Conservation (phyloP, 1,140 invertebrate genomes). For the Asobara japonica region DNA sequence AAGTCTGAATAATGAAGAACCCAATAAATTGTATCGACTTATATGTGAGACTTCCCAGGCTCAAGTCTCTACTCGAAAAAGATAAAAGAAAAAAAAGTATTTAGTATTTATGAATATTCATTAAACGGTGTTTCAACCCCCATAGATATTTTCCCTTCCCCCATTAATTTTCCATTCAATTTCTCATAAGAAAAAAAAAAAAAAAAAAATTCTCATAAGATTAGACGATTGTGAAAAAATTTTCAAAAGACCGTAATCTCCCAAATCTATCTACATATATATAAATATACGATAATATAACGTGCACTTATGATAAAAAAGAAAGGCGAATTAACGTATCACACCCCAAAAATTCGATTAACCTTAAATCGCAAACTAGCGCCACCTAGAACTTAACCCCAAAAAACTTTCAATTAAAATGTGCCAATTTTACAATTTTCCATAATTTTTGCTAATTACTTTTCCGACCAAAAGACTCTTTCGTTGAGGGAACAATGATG, state of each 20-base stretch:
- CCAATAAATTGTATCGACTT: conserved; percentile 11
- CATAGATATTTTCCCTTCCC: neutral
- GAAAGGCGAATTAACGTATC: neutral
- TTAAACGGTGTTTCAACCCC: neutral
- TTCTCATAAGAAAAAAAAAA: neutral
- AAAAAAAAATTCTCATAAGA: neutral
- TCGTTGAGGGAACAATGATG: neutral
- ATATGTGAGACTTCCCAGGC: neutral
- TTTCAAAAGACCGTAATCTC: too few relatives aligned
- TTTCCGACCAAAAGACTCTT: neutral
- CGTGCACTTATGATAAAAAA: neutral
- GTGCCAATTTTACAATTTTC: neutral
- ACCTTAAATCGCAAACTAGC: too few relatives aligned
- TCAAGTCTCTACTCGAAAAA: neutral
- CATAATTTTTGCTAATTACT: neutral
- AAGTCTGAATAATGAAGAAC: conserved; percentile 30
- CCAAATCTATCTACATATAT: conserved; percentile 14
- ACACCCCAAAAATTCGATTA: too few relatives aligned
- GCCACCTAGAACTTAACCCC: too few relatives aligned
- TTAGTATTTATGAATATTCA: too few relatives aligned
- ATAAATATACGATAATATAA: neutral
- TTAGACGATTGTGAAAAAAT: too few relatives aligned
- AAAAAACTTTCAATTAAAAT: too few relatives aligned
- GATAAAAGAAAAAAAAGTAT: neutral
- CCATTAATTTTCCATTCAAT: neutral